Percentiles rank a stretch among this genome's conserved stretches.
phyloP scores from a whole-genome alignment of 2,797 vertebrate species.

The Oreonectes daqikongensis region DNA sequence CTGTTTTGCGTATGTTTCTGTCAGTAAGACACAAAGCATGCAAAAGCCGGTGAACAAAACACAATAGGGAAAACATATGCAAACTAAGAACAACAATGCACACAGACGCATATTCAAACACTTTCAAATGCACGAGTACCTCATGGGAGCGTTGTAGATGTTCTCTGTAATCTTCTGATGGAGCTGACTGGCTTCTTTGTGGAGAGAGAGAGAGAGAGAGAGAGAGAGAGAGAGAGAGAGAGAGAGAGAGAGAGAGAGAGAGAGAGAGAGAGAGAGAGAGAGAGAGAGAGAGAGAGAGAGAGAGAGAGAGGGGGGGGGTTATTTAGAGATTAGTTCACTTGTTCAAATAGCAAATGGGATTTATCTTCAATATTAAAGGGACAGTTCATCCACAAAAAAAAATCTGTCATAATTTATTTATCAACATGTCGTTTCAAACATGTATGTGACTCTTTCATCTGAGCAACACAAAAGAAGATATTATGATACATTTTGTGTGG shows the following conservation, averaged over 20 bases:
- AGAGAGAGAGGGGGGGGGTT: neutral
- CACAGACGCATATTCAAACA: conserved; percentile 1
- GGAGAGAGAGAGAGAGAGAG: conserved; percentile 50
- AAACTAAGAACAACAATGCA: neutral
- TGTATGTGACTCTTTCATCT: too few species aligned
- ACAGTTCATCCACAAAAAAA: too few species aligned
- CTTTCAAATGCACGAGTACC: conserved; percentile 60
- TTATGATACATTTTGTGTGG: too few species aligned
- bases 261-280: too few species aligned
- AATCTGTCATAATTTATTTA: too few species aligned
- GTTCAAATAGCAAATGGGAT: neutral
- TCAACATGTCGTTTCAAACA: too few species aligned
- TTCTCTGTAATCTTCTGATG: conserved; percentile 86
- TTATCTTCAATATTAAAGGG: neutral
- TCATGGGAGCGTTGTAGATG: conserved; percentile 84
- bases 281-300: too few species aligned
- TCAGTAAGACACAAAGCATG: conserved; percentile 54
- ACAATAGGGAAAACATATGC: neutral
- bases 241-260: neutral
- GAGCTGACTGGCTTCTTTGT: conserved; percentile 87
- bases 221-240: conserved; percentile 15
- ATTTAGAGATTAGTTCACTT: neutral
- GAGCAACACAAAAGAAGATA: too few species aligned
- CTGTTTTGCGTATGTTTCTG: conserved; percentile 82
- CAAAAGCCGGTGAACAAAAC: conserved; percentile 3